These are phyloP conservation scores for Sipha maydis DNA, from an alignment of 2,888 invertebrate species.

Conservation along the genomic window DNA sequence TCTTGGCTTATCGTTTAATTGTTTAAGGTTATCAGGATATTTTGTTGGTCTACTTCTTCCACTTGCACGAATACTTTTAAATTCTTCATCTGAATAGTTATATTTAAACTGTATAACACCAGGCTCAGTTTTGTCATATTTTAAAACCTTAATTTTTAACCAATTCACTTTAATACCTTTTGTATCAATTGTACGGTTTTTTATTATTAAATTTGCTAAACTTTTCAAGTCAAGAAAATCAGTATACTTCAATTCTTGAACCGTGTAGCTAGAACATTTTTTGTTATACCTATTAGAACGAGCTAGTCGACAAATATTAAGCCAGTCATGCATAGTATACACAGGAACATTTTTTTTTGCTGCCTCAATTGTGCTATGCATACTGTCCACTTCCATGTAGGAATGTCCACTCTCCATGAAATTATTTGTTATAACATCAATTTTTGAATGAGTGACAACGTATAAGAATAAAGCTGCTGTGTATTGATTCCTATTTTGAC, in stretches of 20 bases:
- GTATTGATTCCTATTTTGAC: conserved; percentile 64
- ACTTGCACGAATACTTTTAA: background rate
- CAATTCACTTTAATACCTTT: conserved; percentile 63
- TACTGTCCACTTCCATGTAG: conserved; percentile 65
- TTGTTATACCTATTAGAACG: conserved; percentile 63
- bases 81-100: conserved; percentile 11
- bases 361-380: conserved; percentile 65
- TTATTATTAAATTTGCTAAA: conserved; percentile 50
- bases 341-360: conserved; percentile 64
- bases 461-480: conserved; percentile 64
- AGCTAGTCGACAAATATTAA: conserved; percentile 49
- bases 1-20: conserved; percentile 56
- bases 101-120: conserved; percentile 20
- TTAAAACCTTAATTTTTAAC: conserved; percentile 61
- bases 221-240: conserved; percentile 63
- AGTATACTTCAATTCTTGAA: conserved; percentile 62
- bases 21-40: background rate
- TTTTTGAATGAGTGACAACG: conserved; percentile 63
- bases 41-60: conserved; percentile 21
- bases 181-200: conserved; percentile 49
- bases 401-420: conserved; percentile 65
- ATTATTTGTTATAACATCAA: conserved; percentile 64
- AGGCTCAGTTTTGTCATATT: conserved; percentile 23
- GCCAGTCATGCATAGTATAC: conserved; percentile 64
- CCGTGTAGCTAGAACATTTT: conserved; percentile 61